Conservation (phyloP, 2,888 invertebrate species). For the Leptopilina drosophilae region DNA sequence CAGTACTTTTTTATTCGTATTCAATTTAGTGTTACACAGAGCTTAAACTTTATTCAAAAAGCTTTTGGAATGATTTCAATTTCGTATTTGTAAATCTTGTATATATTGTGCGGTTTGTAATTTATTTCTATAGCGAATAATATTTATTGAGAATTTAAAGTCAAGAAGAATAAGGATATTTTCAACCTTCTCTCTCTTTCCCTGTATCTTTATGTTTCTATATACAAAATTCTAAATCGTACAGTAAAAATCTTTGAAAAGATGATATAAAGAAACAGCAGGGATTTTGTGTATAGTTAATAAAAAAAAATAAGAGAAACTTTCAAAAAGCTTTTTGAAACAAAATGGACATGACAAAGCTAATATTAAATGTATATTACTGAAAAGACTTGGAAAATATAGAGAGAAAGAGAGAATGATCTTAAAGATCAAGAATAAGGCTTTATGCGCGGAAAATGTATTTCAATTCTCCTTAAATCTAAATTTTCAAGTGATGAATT, state of each 20-base stretch:
- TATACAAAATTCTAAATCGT: neutral
- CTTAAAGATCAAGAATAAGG: neutral
- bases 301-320: neutral
- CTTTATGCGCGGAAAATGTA: neutral
- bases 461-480: neutral
- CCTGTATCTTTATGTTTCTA: too few relatives aligned
- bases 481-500: too few relatives aligned
- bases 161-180: too few relatives aligned
- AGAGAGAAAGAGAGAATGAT: neutral
- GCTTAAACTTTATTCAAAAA: too few relatives aligned
- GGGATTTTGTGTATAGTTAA: neutral
- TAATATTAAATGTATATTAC: neutral
- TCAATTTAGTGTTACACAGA: too few relatives aligned
- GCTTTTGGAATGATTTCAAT: too few relatives aligned
- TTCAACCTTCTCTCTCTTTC: too few relatives aligned
- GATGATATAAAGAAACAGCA: neutral
- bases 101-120: neutral
- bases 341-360: neutral
- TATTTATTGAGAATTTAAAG: neutral
- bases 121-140: neutral
- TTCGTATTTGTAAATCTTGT: too few relatives aligned
- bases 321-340: slow-evolving; percentile 3
- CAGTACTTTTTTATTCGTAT: too few relatives aligned
- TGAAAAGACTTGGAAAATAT: neutral
- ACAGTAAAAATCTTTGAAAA: neutral